These are phyloP conservation scores for Phoxinus phoxinus DNA, from an alignment of 2,113 vertebrate species.

Conservation along the genomic window DNA sequence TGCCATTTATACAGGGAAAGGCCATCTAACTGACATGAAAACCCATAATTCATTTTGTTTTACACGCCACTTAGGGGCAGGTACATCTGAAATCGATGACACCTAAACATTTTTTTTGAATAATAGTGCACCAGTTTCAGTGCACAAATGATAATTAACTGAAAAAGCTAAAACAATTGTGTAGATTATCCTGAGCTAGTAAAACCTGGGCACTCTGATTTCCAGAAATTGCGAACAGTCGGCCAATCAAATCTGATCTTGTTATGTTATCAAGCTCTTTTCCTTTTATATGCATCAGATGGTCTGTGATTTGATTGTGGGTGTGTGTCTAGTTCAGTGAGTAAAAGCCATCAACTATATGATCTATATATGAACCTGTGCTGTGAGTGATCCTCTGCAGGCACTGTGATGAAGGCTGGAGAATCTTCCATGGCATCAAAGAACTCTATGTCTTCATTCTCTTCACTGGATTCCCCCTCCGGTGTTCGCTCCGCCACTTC, in stretches of 20 bases:
- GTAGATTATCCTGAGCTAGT: background rate
- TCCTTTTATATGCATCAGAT: background rate
- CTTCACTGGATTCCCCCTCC: slow-evolving; percentile 90
- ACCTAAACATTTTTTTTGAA: background rate
- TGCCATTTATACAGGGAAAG: background rate
- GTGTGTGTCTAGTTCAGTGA: background rate
- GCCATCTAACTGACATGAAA: background rate
- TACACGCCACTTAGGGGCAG: background rate
- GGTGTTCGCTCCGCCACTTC: slow-evolving; percentile 75
- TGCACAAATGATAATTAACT: background rate
- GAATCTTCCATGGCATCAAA: slow-evolving; percentile 97
- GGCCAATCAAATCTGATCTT: background rate
- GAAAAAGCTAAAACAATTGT: background rate
- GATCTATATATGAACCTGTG: slow-evolving; percentile 78
- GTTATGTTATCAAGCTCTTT: background rate
- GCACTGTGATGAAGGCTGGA: slow-evolving; percentile 92
- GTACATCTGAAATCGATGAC: background rate
- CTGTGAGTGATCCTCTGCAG: slow-evolving; percentile 76
- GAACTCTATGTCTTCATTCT: slow-evolving; percentile 95
- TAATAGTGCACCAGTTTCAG: background rate
- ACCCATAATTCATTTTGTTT: background rate
- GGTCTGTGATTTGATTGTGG: background rate
- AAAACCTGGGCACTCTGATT: background rate
- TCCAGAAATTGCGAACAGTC: background rate
- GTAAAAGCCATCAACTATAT: background rate